Conservation (phyloP, 1,140 invertebrate species). For the Bombus breviceps region DNA sequence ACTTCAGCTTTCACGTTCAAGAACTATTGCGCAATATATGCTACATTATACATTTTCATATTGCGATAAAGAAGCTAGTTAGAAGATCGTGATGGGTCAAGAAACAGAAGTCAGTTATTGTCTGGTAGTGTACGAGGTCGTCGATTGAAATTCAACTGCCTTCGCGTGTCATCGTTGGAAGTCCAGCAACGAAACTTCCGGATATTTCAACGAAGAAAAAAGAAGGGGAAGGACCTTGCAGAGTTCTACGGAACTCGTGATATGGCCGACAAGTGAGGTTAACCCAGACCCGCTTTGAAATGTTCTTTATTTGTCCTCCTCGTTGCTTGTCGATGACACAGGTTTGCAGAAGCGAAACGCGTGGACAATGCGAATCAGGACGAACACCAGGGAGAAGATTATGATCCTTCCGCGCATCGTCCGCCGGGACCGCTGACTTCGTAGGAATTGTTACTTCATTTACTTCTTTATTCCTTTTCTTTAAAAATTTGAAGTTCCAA, state of each 20-base stretch:
- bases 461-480: too few species aligned
- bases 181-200: constrained; percentile 47
- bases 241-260: constrained; percentile 44
- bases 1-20: neutral
- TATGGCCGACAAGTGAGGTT: constrained; percentile 45
- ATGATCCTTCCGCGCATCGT: constrained; percentile 67
- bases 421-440: constrained; percentile 52
- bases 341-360: neutral
- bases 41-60: neutral
- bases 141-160: constrained; percentile 36
- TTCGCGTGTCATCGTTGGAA: constrained; percentile 33
- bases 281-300: constrained; percentile 1
- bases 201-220: constrained; percentile 28
- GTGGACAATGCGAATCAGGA: neutral
- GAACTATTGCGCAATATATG: neutral
- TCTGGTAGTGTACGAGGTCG: constrained; percentile 22
- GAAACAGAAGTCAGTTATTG: neutral
- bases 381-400: constrained; percentile 51
- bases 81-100: neutral
- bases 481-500: too few species aligned
- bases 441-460: constrained; percentile 52
- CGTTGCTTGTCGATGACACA: constrained; percentile 39
- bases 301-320: constrained; percentile 28
- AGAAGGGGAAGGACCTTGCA: constrained; percentile 36
- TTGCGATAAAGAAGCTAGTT: neutral